A percentile compares a stretch with the other conserved stretches of the same genome.
Conservation (phyloP, 2,113 vertebrate species). For the Ivindomyrus marchei region DNA sequence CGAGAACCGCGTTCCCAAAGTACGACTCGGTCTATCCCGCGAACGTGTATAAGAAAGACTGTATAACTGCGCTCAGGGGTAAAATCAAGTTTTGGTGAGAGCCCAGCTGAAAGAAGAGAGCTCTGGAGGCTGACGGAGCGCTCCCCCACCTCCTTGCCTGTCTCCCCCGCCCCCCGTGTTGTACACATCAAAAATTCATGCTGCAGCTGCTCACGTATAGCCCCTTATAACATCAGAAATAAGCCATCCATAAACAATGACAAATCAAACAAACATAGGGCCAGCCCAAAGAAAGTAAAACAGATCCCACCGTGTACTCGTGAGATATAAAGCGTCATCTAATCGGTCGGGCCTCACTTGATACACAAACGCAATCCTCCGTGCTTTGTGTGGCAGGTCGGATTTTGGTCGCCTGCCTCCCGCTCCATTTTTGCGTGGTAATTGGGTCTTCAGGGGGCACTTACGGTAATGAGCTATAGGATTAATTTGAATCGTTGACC, state of each 20-base stretch:
- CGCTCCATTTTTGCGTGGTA: slow-evolving; percentile 8
- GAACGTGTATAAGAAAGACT: not conserved
- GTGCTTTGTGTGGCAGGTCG: not conserved
- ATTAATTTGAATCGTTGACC: slow-evolving; percentile 44
- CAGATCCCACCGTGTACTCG: not conserved
- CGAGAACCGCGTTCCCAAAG: too few relatives aligned
- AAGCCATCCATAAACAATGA: not conserved
- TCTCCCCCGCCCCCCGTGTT: not conserved
- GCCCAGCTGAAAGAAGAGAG: not conserved
- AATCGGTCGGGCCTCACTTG: not conserved
- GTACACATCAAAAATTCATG: slow-evolving; percentile 4
- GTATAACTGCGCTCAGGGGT: not conserved
- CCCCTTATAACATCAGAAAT: not conserved
- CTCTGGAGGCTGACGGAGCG: not conserved
- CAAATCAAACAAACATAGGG: not conserved
- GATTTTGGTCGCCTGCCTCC: not conserved
- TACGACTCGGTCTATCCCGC: not conserved
- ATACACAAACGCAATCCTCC: not conserved
- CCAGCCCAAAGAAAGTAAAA: not conserved
- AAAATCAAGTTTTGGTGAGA: not conserved
- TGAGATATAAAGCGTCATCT: not conserved
- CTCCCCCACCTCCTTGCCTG: not conserved
- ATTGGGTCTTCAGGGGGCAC: slow-evolving; percentile 29
- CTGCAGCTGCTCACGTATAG: not conserved
- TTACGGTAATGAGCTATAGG: slow-evolving; percentile 27